These are phyloP conservation scores for Epistrophe grossulariae DNA, from an alignment of 2,888 invertebrate genomes.

Conservation along the genomic window DNA sequence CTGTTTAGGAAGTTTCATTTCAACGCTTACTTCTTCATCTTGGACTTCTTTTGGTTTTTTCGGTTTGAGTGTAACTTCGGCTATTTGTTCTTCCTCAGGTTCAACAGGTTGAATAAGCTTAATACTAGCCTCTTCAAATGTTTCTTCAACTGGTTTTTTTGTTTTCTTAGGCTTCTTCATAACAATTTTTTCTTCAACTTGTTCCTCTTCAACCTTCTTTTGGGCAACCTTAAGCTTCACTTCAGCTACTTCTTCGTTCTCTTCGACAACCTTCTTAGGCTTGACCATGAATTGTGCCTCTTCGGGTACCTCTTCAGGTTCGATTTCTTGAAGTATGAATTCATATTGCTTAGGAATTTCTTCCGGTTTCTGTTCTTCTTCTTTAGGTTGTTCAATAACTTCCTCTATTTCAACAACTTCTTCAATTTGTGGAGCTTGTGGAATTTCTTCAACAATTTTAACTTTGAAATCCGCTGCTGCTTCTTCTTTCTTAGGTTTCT, in stretches of 20 bases:
- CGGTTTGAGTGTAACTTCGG: constrained; percentile 82
- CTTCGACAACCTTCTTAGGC: constrained; percentile 75
- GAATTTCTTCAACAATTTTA: constrained; percentile 74
- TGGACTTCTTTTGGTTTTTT: constrained; percentile 80
- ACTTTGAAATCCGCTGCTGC: constrained; percentile 79
- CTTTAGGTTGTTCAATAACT: constrained; percentile 78
- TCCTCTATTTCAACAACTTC: constrained; percentile 76
- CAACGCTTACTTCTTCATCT: constrained; percentile 81
- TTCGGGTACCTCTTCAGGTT: constrained; percentile 77
- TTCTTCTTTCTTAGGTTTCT: constrained; percentile 80
- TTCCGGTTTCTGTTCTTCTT: constrained; percentile 75
- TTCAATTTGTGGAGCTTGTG: constrained; percentile 58
- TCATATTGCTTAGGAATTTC: constrained; percentile 62
- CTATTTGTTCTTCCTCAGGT: constrained; percentile 81
- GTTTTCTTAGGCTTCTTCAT: constrained; percentile 79
- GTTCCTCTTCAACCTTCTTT: constrained; percentile 78
- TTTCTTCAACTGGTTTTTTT: constrained; percentile 79
- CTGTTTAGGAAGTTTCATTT: constrained; percentile 80
- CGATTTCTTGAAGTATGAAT: constrained; percentile 45
- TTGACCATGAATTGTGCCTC: constrained; percentile 80
- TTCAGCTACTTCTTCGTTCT: constrained; percentile 73
- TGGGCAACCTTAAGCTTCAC: constrained; percentile 77
- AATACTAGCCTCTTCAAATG: constrained; percentile 79
- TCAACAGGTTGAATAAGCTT: constrained; percentile 80
- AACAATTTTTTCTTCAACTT: constrained; percentile 78